phyloP scores from a whole-genome alignment of 2,113 vertebrate genomes.

The Holacanthus passer region DNA sequence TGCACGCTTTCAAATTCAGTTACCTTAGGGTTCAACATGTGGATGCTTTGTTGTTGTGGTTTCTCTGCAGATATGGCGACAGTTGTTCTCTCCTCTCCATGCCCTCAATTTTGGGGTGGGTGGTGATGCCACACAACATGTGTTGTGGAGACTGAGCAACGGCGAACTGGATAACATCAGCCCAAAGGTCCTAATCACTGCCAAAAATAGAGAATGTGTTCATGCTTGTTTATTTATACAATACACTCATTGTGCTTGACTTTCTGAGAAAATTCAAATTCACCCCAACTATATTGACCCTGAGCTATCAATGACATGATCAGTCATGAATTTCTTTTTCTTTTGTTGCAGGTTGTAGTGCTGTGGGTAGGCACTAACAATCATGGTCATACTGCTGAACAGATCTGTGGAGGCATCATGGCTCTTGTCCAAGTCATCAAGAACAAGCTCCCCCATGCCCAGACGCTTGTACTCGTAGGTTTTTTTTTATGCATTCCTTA shows the following conservation, averaged over 20 bases:
- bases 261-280: slow-evolving; percentile 18
- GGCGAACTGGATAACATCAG: slow-evolving; percentile 92
- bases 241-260: slow-evolving; percentile 46
- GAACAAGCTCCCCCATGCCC: slow-evolving; percentile 87
- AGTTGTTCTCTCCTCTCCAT: slow-evolving; percentile 93
- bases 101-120: slow-evolving; percentile 93
- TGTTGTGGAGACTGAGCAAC: slow-evolving; percentile 92
- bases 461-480: slow-evolving; percentile 90
- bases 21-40: background rate
- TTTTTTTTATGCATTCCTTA: slow-evolving; percentile 13
- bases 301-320: slow-evolving; percentile 1
- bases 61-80: slow-evolving; percentile 88
- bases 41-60: slow-evolving; percentile 3
- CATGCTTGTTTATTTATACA: slow-evolving; percentile 48
- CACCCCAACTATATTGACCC: background rate
- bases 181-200: slow-evolving; percentile 87
- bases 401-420: slow-evolving; percentile 89
- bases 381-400: slow-evolving; percentile 88
- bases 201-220: slow-evolving; percentile 48
- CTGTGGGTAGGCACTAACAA: slow-evolving; percentile 95
- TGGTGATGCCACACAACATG: slow-evolving; percentile 91
- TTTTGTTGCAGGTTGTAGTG: slow-evolving; percentile 87
- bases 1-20: background rate
- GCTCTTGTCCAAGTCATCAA: slow-evolving; percentile 88
- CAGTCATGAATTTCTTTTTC: slow-evolving; percentile 18